Conservation (phyloP, 1,140 invertebrate genomes). For the Carposina sasakii region DNA sequence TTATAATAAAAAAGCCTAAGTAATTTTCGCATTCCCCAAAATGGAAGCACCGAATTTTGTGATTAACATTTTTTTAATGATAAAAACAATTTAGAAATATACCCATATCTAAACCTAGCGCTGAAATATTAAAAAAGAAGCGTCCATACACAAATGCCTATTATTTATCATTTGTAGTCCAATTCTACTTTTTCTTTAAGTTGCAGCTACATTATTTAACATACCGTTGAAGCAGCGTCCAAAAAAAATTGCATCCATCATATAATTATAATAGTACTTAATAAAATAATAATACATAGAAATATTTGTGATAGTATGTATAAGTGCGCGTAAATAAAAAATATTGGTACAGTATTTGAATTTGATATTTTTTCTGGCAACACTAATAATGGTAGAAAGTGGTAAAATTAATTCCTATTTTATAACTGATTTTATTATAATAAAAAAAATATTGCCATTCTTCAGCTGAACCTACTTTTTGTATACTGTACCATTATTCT, state of each 20-base stretch:
- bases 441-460: no score
- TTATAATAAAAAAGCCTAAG: slow-evolving; percentile 1
- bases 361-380: no score
- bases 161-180: slow-evolving; percentile 58
- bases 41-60: slow-evolving; percentile 34
- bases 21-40: slow-evolving; percentile 22
- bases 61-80: slow-evolving; percentile 9
- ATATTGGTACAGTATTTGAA: no score
- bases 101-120: slow-evolving; percentile 34
- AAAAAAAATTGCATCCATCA: slow-evolving; percentile 39
- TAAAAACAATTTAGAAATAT: neutral
- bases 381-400: no score
- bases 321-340: no score
- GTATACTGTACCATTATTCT: no score
- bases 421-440: no score
- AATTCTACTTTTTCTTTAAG: slow-evolving; percentile 61
- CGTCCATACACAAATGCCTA: slow-evolving; percentile 14
- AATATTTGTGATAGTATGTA: no score
- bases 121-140: slow-evolving; percentile 26
- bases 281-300: no score
- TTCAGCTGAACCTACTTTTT: no score
- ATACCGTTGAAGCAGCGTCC: slow-evolving; percentile 65
- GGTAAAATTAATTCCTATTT: no score
- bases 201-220: slow-evolving; percentile 52
- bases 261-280: no score